phyloP scores from a whole-genome alignment of 53 echinoderm and acorn worm species.

The Paracentrotus lividus region DNA sequence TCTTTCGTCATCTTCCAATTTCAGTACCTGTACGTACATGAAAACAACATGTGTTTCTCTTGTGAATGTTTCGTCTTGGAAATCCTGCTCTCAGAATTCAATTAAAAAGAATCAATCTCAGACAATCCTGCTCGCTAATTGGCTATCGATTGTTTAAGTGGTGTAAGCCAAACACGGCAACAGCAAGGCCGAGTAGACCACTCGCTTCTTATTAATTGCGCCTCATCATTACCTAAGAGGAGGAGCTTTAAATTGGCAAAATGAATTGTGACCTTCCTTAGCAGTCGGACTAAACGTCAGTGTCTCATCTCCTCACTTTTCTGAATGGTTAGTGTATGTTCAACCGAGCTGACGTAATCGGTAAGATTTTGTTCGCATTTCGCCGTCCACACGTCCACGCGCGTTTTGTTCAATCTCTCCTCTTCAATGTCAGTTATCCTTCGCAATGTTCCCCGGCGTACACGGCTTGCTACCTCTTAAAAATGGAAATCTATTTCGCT shows the following conservation, averaged over 20 bases:
- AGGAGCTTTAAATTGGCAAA: conserved; percentile 40
- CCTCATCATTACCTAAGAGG: conserved; percentile 49
- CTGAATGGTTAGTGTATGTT: conserved; percentile 39
- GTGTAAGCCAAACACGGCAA: conserved; percentile 4
- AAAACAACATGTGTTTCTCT: not conserved
- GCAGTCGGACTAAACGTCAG: not conserved
- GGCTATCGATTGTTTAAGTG: conserved; percentile 72
- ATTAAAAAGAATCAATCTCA: conserved; percentile 62
- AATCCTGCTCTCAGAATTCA: conserved; percentile 32
- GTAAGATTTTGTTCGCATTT: conserved; percentile 29
- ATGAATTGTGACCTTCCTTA: conserved; percentile 29
- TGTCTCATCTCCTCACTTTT: conserved; percentile 31
- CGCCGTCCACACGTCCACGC: not conserved
- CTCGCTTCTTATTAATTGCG: conserved; percentile 21
- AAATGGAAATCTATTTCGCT: conserved; percentile 61
- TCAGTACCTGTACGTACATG: not conserved
- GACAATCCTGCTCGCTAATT: conserved; percentile 52
- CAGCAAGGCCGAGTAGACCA: conserved; percentile 29
- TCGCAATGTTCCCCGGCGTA: not conserved
- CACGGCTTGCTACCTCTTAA: conserved; percentile 50
- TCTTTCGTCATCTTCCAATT: not conserved
- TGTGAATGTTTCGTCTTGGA: not conserved
- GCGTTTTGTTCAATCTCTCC: not conserved
- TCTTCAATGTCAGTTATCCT: conserved; percentile 51
- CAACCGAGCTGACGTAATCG: conserved; percentile 51